Conservation (phyloP, 2,888 invertebrate species). For the Epistrophe eligans region DNA sequence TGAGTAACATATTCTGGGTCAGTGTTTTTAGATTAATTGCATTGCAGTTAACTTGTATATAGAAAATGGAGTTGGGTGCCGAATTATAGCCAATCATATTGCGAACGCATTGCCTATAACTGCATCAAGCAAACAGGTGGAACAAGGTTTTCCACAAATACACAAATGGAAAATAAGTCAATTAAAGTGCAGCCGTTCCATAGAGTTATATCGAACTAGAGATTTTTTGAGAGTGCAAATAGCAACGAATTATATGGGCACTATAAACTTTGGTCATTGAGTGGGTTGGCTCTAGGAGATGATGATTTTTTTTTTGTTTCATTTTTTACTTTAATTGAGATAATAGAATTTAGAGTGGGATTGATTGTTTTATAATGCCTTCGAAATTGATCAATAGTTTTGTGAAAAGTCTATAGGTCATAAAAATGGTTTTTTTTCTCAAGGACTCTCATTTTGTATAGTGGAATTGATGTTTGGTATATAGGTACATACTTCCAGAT, state of each 20-base stretch:
- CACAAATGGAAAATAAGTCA: slow-evolving; percentile 70
- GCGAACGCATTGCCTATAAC: slow-evolving; percentile 65
- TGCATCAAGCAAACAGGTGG: slow-evolving; percentile 61
- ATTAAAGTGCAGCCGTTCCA: slow-evolving; percentile 47
- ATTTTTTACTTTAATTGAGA: slow-evolving; percentile 15
- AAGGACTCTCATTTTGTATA: neutral
- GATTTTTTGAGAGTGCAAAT: slow-evolving; percentile 30
- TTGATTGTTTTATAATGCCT: neutral
- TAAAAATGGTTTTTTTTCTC: neutral
- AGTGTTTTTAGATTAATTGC: slow-evolving; percentile 66
- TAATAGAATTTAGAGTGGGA: slow-evolving; percentile 26
- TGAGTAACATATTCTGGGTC: slow-evolving; percentile 66
- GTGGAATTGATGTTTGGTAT: neutral
- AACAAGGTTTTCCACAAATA: slow-evolving; percentile 73
- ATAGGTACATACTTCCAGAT: neutral
- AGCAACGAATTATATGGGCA: slow-evolving; percentile 40
- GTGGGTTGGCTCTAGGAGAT: slow-evolving; percentile 64
- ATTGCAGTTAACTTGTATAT: slow-evolving; percentile 44
- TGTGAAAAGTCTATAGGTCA: neutral
- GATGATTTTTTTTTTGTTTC: slow-evolving; percentile 4
- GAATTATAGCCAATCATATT: slow-evolving; percentile 72
- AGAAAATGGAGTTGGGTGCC: slow-evolving; percentile 73
- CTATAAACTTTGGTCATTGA: slow-evolving; percentile 31
- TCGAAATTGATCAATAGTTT: slow-evolving; percentile 2
- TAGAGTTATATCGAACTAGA: neutral